phyloP scores from a whole-genome alignment of 2,888 invertebrate species.

The Panopea generosa region DNA sequence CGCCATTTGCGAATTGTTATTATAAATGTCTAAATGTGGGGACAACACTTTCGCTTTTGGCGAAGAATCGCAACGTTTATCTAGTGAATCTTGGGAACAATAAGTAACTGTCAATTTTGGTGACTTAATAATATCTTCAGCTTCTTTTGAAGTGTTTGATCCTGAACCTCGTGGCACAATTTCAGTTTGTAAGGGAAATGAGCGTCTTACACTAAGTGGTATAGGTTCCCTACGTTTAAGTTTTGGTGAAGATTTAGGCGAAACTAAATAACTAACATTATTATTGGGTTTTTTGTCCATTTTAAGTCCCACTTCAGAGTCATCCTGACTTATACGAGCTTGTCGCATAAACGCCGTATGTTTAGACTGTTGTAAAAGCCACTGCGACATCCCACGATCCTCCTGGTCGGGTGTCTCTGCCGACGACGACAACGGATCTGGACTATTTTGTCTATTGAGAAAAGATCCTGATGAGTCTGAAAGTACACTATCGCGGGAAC shows the following conservation, averaged over 20 bases:
- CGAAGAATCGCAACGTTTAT: conserved; percentile 19
- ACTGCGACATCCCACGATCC: conserved; percentile 60
- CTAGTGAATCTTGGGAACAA: conserved; percentile 53
- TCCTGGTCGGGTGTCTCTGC: conserved; percentile 61
- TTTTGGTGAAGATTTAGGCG: conserved; percentile 64
- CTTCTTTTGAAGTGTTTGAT: conserved; percentile 66
- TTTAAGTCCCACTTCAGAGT: conserved; percentile 61
- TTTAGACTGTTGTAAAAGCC: conserved; percentile 56
- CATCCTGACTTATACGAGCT: conserved; percentile 61
- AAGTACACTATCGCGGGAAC: conserved; percentile 75
- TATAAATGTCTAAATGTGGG: conserved; percentile 59
- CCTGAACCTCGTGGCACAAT: conserved; percentile 61
- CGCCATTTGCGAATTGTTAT: conserved; percentile 55
- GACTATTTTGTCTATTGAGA: conserved; percentile 63
- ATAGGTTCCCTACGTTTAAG: conserved; percentile 53
- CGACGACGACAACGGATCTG: conserved; percentile 59
- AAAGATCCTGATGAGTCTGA: conserved; percentile 74
- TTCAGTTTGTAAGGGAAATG: conserved; percentile 61
- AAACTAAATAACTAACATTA: conserved; percentile 65
- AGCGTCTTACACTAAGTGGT: conserved; percentile 58
- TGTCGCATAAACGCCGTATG: conserved; percentile 29
- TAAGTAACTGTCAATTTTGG: conserved; percentile 62
- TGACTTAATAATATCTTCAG: conserved; percentile 67
- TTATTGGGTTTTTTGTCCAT: conserved; percentile 43
- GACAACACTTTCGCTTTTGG: conserved; percentile 9